Evolutionary conservation across 2,888 invertebrate species (phyloP), one percentile per base, ranked within the genome.

Genomic region (Lasioglossum leucozonium): DNA sequence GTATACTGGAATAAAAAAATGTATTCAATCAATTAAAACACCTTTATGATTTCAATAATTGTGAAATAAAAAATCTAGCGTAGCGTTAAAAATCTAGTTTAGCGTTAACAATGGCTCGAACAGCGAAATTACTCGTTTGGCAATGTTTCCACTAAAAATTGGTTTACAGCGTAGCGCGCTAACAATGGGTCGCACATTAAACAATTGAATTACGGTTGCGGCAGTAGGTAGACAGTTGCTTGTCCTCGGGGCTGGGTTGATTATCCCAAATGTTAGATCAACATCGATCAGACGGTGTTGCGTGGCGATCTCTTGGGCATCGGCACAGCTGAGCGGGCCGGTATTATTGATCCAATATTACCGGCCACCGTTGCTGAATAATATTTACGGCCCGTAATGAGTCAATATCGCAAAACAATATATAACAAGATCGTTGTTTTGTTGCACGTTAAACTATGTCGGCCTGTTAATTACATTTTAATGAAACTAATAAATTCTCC

Each of bases 331-430:
- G 40, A 80, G 18, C 62, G 72, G 16, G 55, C 37, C 30, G 51
- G 40, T 26, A 65, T 82, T 84, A 84, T 78, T 42, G 83, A 75
- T 72, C 30, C 65, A 72, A 83, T 83, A 83, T 78, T 62, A 74
- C 51, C 40, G 13, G n/a, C 44, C 51, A 34, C 22, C 37, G 26
- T 30, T 34, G 30, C 4, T n/a, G 62, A 78, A 84, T 75, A 84
- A 84, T 83, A 78, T 84, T 84, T 78, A 78, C 73, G 78, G 44
- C 78, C 65, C 37, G 34, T 82, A 84, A 75, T 78, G 78, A 78
- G 78, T 75, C 82, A 82, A 77, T 78, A 75, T 75, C 65, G 78
- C 78, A 71, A 55, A 78, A 75, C 55, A 75, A 78, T 83, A 75
- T 75, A 75, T 34, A 75, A 74, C 77, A 2, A 73, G 40, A 62